Evolutionary conservation across 2,888 invertebrate genomes (phyloP), one percentile per base, ranked within the genome.

Genomic region (Cryptus armator): DNA sequence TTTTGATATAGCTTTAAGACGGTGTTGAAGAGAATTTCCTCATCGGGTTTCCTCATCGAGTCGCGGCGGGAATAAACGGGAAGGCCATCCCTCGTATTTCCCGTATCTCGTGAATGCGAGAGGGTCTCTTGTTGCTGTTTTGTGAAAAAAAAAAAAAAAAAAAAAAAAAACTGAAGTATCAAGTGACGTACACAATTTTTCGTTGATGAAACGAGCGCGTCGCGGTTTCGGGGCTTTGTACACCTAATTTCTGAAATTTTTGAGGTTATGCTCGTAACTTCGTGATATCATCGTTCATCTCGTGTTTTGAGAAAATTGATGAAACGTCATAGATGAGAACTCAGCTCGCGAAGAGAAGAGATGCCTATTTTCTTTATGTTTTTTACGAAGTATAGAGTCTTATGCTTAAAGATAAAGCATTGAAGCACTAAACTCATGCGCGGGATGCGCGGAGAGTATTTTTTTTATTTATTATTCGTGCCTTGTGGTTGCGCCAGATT

Each of bases 1-100:
- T 91, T 92, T 91, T 91, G 91, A 92, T 90, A 91, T 89, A 88
- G 87, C 88, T 86, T 85, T 74, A 67, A 80, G 77, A 76, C 81
- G 84, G 77, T 53, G 81, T 81, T 81, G 74, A 75, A 66, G 74
- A 81, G 81, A 84, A 43, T 81, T 74, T 77, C 46, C 68, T 78
- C 84, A 70, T 84, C 68, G 72, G 74, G 77, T 81, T 81, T 64
- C 66, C 80, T 84, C 84, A 81, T 81, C 70, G 81, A 67, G 81
- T 68, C 53, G 70, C 72, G 67, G 24, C n/a, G 46, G 51, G 59
- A 72, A 75, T 68, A 37, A 62, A 43, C 44, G 67, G 37, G 5
- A 37, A 37, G 37, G 71, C n/a, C 74, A 19, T 56, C 43, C 71
- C 62, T 59, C 44, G 51, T 68, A 66, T 72, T 80, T 72, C 77